Evolutionary conservation across 2,797 vertebrate genomes (phyloP).

Genomic region (Rhodeus uyekii): DNA sequence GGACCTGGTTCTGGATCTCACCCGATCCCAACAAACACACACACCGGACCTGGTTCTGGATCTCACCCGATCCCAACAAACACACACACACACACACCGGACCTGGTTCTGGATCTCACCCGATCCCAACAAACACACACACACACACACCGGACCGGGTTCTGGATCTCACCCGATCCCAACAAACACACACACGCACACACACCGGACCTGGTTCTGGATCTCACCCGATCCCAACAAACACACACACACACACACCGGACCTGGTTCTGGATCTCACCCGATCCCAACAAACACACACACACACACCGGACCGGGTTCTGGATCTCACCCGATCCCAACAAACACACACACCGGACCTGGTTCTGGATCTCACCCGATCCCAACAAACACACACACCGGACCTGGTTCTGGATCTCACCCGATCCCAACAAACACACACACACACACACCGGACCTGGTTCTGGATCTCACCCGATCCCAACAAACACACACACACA

Average conservation of each 20-base stretch:
- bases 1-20: too few species aligned
- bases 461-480: slow-evolving; percentile 13
- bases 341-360: background rate
- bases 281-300: too few species aligned
- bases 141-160: background rate
- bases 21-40: background rate
- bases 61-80: too few species aligned
- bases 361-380: slow-evolving; percentile 16
- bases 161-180: background rate
- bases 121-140: background rate
- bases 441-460: background rate
- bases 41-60: slow-evolving; percentile 1
- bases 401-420: too few species aligned
- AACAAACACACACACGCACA: too few species aligned
- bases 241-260: background rate
- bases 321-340: too few species aligned
- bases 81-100: too few species aligned
- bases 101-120: too few species aligned
- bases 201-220: too few species aligned
- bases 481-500: too few species aligned
- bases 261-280: slow-evolving; percentile 10
- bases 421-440: background rate
- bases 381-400: too few species aligned
- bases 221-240: background rate
- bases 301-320: too few species aligned